Percentiles rank a stretch among this genome's conserved stretches.
phyloP scores from a whole-genome alignment of 2,113 vertebrate species.

The Platysteira castanea region DNA sequence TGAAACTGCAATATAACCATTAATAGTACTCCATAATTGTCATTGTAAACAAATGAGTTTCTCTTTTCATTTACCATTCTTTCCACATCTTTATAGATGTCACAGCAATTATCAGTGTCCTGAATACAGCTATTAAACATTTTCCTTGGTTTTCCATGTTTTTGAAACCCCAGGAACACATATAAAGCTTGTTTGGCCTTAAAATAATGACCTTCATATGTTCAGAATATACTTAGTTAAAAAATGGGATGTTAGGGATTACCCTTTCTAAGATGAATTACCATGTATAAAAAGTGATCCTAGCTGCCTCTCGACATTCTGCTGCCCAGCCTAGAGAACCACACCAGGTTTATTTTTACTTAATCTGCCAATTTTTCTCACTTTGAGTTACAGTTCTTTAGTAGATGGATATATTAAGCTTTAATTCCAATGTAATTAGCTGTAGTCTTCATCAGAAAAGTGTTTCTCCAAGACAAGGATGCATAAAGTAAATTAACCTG shows the following conservation, averaged over 20 bases:
- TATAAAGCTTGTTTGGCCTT: background rate
- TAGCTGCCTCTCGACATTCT: background rate
- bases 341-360: background rate
- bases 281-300: background rate
- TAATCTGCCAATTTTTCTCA: background rate
- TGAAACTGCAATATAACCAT: background rate
- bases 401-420: background rate
- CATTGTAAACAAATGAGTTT: background rate
- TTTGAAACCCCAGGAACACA: background rate
- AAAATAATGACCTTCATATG: background rate
- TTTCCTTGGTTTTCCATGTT: background rate
- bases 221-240: background rate
- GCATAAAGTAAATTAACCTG: background rate
- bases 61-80: background rate
- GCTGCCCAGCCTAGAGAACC: background rate
- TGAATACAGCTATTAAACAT: background rate
- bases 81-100: background rate
- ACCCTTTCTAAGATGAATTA: background rate
- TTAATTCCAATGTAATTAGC: background rate
- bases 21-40: background rate
- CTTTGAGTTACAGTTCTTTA: background rate
- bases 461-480: background rate
- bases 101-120: background rate
- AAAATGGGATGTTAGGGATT: background rate
- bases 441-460: background rate